Evolutionary conservation across 1,140 invertebrate species (phyloP).

Genomic region (Hormaphis cornu): DNA sequence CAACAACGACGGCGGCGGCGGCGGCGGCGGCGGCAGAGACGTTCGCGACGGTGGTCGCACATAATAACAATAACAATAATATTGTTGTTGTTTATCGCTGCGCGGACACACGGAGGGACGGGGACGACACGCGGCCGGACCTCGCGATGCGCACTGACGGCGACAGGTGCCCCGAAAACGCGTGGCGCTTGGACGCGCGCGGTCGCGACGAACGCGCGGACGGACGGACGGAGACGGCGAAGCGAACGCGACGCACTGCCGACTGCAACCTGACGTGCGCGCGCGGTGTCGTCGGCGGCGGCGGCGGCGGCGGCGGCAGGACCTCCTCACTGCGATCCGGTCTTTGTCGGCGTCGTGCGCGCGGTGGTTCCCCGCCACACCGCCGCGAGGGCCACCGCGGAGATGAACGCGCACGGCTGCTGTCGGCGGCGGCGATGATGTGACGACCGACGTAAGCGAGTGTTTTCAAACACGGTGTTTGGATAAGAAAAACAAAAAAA

Average conservation of each 20-base stretch:
- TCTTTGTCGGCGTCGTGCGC: conserved; percentile 17
- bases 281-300: conserved; percentile 16
- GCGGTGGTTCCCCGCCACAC: conserved; percentile 25
- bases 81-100: neutral
- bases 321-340: conserved; percentile 13
- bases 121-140: neutral
- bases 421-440: neutral
- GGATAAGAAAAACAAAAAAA: too few relatives aligned
- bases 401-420: too few relatives aligned
- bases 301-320: conserved; percentile 12
- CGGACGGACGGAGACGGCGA: conserved; percentile 1
- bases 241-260: conserved; percentile 25
- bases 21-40: too few relatives aligned
- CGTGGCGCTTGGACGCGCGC: too few relatives aligned
- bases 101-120: neutral
- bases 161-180: too few relatives aligned
- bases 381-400: neutral
- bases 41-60: neutral
- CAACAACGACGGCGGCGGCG: too few relatives aligned
- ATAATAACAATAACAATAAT: neutral
- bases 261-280: conserved; percentile 1
- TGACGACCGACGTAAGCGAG: too few relatives aligned
- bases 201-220: neutral
- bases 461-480: too few relatives aligned
- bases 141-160: too few relatives aligned